Evolutionary conservation across 2,888 invertebrate species (phyloP), one percentile per base, ranked within the genome.

Genomic region (Mallateleia sp.): DNA sequence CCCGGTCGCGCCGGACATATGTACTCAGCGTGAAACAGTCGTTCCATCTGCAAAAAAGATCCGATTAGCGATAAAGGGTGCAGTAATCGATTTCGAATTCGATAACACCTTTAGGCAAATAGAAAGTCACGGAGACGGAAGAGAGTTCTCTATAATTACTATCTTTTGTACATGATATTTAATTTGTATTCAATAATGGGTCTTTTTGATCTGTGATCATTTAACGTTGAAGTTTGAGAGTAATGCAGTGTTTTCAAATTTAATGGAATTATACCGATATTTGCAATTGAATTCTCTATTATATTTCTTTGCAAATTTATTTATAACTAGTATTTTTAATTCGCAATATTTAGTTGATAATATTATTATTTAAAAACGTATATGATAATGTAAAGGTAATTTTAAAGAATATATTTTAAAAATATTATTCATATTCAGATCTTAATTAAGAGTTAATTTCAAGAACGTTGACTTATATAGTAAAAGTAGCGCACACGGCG

Each of bases 21-120:
- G 89, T 78, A 89, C 89, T 71, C 89, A 89, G 89, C 89, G 78
- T 89, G 89, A 89, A 89, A 81, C 89, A 85, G 88, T 87, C 87
- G 78, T 75, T 89, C 88, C 88, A 88, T 88, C 86, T 88, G 88
- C 86, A 89, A 88, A 89, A 88, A 85, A 90, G 87, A 91, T 90
- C 89, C 82, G 88, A 90, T 88, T 89, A 91, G 80, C 83, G 90
- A 90, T 89, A 90, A 91, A 91, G 89, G 87, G 87, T 87, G 71
- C 85, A 80, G 87, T 88, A 89, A 89, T 89, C 88, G 89, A 89
- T 89, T 89, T 89, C 64, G 71, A 89, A 88, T 89, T 88, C 69
- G 89, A 89, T 89, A 89, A 89, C 88, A 89, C 89, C 89, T 89
- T 81, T 81, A 78, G 82, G 81, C 85, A 85, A 88, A 84, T 87